Evolutionary conservation across 2,888 invertebrate species (phyloP).

Genomic region (Pandemis heparana): DNA sequence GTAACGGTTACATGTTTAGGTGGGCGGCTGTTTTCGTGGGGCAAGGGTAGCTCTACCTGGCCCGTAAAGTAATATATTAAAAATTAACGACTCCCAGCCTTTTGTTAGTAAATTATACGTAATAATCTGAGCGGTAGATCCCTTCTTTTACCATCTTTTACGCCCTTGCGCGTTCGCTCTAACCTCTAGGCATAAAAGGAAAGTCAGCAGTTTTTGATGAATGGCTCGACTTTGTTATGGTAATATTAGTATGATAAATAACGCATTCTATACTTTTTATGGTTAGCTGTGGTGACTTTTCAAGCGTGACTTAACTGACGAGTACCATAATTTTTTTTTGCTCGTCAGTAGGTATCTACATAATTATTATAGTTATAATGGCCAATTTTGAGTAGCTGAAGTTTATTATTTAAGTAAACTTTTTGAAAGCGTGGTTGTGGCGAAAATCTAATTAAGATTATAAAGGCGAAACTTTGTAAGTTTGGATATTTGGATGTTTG

Average conservation of each 20-base stretch:
- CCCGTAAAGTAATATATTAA: slow-evolving; percentile 62
- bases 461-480: too few relatives aligned
- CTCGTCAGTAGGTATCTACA: too few relatives aligned
- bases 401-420: neutral
- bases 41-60: slow-evolving; percentile 32
- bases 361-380: too few relatives aligned
- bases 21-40: slow-evolving; percentile 13
- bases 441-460: too few relatives aligned
- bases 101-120: slow-evolving; percentile 70
- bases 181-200: slow-evolving; percentile 64
- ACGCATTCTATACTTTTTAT: slow-evolving; percentile 52
- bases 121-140: slow-evolving; percentile 54
- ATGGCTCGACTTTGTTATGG: slow-evolving; percentile 71
- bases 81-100: slow-evolving; percentile 61
- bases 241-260: slow-evolving; percentile 72
- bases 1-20: slow-evolving; percentile 19
- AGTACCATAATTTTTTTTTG: too few relatives aligned
- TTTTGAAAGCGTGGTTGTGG: neutral
- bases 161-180: slow-evolving; percentile 54
- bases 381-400: too few relatives aligned
- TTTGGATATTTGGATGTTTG: too few relatives aligned
- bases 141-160: slow-evolving; percentile 58
- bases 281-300: slow-evolving; percentile 16
- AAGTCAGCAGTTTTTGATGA: slow-evolving; percentile 72
- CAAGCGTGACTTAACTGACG: neutral